Evolutionary conservation across 2,113 vertebrate genomes (phyloP).

Genomic region (Crocuta crocuta): DNA sequence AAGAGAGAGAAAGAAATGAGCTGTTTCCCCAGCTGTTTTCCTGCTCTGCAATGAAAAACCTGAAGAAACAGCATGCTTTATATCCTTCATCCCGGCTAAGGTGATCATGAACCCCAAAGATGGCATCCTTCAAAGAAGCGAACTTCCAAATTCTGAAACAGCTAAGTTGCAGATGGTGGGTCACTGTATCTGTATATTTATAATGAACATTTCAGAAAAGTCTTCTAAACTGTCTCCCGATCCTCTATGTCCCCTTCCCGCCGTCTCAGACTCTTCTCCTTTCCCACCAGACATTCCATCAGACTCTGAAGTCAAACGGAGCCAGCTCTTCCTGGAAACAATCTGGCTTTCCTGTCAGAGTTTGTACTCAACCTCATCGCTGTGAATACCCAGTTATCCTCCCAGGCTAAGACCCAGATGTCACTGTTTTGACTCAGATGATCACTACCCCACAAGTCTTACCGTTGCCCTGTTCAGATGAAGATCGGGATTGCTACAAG

Average conservation of each 20-base stretch:
- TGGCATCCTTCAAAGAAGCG: not conserved
- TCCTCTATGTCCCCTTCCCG: not conserved
- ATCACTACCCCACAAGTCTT: conserved; percentile 41
- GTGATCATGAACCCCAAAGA: not conserved
- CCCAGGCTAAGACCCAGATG: not conserved
- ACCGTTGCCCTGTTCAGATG: conserved; percentile 94
- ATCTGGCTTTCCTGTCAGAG: not conserved
- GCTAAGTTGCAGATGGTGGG: not conserved
- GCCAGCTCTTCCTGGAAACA: not conserved
- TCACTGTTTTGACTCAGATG: not conserved
- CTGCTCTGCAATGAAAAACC: not conserved
- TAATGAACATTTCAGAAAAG: not conserved
- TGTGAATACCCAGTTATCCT: not conserved
- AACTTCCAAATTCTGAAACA: conserved; percentile 35
- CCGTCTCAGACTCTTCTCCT: not conserved
- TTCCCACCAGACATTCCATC: not conserved
- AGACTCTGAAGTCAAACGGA: not conserved
- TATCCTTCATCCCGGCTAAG: not conserved
- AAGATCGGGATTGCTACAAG: conserved; percentile 92
- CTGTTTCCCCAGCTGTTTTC: not conserved
- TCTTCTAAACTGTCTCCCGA: not conserved
- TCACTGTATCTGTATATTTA: not conserved
- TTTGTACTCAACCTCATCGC: not conserved
- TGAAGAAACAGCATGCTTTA: not conserved
- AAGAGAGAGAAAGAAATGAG: not conserved